Conservation (phyloP, 1,140 invertebrate genomes). For the Trialeurodes vaporariorum region DNA sequence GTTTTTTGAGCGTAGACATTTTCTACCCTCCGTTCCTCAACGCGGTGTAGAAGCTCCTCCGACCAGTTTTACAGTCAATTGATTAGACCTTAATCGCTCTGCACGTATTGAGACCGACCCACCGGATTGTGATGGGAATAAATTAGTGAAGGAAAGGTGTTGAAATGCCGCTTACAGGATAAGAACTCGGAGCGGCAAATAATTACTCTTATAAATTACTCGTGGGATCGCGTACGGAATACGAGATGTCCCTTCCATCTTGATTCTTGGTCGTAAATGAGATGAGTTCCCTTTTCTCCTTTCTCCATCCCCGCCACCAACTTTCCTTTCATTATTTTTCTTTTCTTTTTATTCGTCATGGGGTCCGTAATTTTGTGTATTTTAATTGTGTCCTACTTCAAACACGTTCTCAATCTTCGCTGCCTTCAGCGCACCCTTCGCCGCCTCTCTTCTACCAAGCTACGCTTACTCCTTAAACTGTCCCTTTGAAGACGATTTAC, state of each 20-base stretch:
- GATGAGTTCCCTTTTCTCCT: neutral
- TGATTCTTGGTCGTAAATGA: neutral
- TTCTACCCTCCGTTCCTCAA: too few relatives aligned
- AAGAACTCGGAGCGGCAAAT: neutral
- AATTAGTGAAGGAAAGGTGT: neutral
- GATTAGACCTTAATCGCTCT: neutral
- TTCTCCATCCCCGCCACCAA: too few relatives aligned
- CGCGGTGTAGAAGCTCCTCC: too few relatives aligned
- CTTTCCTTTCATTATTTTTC: neutral
- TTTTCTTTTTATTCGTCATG: neutral
- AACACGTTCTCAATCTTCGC: too few relatives aligned
- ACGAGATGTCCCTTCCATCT: neutral
- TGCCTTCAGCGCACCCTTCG: too few relatives aligned
- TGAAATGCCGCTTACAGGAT: neutral
- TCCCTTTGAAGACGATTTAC: too few relatives aligned
- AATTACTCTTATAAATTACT: neutral
- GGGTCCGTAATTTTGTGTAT: neutral
- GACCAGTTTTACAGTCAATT: too few relatives aligned
- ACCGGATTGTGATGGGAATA: neutral
- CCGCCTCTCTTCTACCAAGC: too few relatives aligned
- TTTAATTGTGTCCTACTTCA: neutral
- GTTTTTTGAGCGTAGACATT: too few relatives aligned
- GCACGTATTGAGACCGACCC: neutral
- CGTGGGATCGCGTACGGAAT: neutral
- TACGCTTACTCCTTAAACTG: too few relatives aligned